Conservation (phyloP, 2,888 invertebrate species). For the Leucozona laternaria region DNA sequence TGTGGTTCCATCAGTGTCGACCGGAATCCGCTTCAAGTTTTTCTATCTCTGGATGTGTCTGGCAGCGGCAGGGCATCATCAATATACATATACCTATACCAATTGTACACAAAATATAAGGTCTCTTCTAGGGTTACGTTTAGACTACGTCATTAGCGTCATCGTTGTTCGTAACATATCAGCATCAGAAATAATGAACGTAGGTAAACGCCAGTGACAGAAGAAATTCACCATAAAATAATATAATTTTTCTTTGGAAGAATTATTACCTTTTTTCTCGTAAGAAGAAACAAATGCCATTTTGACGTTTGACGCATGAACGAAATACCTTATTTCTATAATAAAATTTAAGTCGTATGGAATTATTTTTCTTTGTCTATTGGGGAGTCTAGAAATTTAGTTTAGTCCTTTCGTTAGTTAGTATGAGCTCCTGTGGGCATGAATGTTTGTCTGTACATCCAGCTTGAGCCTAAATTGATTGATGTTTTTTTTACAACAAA, state of each 20-base stretch:
- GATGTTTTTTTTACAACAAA: too few relatives aligned
- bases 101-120: constrained; percentile 10
- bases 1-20: constrained; percentile 60
- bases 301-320: too few relatives aligned
- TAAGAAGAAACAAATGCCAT: background rate
- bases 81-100: constrained; percentile 47
- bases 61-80: constrained; percentile 63
- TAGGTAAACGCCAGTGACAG: constrained; percentile 12
- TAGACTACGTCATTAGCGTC: constrained; percentile 63
- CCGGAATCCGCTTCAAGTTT: constrained; percentile 53
- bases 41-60: constrained; percentile 26
- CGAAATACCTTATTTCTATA: too few relatives aligned
- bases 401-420: too few relatives aligned
- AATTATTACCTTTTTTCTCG: background rate
- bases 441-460: too few relatives aligned
- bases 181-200: constrained; percentile 10
- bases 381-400: too few relatives aligned
- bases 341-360: too few relatives aligned
- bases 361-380: too few relatives aligned
- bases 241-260: background rate
- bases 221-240: constrained; percentile 11
- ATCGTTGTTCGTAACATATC: constrained; percentile 32
- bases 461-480: too few relatives aligned
- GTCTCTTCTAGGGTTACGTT: constrained; percentile 48
- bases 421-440: too few relatives aligned